phyloP scores from a whole-genome alignment of 2,113 vertebrate species.

The Pao palembangensis region DNA sequence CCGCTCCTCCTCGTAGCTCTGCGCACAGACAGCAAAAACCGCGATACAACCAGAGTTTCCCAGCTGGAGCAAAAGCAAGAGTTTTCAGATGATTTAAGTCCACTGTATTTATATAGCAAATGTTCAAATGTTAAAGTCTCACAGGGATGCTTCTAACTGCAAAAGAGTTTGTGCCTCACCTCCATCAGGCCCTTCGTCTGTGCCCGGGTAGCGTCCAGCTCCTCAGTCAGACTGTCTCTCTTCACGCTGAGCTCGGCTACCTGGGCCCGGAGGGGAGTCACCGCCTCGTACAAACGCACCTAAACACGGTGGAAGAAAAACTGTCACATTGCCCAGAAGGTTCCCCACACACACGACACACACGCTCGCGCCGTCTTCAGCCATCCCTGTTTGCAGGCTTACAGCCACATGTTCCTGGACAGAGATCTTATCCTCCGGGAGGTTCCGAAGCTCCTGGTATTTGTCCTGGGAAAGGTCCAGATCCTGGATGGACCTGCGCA shows the following conservation, averaged over 20 bases:
- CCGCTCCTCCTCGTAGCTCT: constrained; percentile 90
- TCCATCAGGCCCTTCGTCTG: constrained; percentile 84
- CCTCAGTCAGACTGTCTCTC: constrained; percentile 78
- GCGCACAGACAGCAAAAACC: constrained; percentile 5
- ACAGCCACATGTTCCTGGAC: constrained; percentile 94
- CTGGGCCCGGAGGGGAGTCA: constrained; percentile 80
- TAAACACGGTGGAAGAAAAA: constrained; percentile 40
- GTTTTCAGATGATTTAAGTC: neutral
- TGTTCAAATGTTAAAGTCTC: neutral
- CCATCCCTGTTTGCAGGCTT: constrained; percentile 34
- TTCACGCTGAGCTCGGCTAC: constrained; percentile 79
- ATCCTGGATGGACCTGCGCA: constrained; percentile 84
- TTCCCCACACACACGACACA: neutral
- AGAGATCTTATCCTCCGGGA: constrained; percentile 88
- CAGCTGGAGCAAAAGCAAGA: neutral
- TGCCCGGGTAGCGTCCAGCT: constrained; percentile 76
- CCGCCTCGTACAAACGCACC: constrained; percentile 86
- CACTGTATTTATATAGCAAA: too few species aligned
- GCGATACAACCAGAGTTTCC: neutral
- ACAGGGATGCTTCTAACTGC: neutral
- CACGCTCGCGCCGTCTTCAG: neutral
- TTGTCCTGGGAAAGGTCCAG: constrained; percentile 85
- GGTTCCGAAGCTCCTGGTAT: constrained; percentile 79
- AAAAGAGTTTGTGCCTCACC: constrained; percentile 61
- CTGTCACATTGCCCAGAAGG: neutral